Percentiles rank a stretch among this genome's conserved stretches.
phyloP scores from a whole-genome alignment of 1,140 invertebrate genomes.

The Drosophila littoralis region DNA sequence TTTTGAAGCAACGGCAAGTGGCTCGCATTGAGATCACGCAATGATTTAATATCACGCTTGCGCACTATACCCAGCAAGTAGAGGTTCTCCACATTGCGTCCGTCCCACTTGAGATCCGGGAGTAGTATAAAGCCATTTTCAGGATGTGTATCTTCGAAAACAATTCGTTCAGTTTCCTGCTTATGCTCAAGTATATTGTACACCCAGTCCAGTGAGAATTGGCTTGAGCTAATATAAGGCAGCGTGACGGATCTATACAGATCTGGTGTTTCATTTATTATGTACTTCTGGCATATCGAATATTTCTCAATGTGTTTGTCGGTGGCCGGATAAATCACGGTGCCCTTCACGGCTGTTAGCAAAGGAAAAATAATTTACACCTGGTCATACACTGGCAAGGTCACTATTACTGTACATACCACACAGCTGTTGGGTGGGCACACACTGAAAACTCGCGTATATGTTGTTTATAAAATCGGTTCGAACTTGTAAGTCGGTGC shows the following conservation, averaged over 20 bases:
- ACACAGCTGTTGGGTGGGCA: conserved; percentile 87
- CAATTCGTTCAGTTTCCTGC: conserved; percentile 93
- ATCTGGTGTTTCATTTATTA: conserved; percentile 94
- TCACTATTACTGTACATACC: conserved; percentile 85
- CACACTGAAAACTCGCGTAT: conserved; percentile 93
- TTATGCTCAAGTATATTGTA: conserved; percentile 97
- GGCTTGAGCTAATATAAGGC: conserved; percentile 89
- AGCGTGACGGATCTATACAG: conserved; percentile 92
- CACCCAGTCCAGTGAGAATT: conserved; percentile 95
- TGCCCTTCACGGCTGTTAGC: conserved; percentile 91
- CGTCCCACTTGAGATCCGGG: conserved; percentile 98
- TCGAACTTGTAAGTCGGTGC: conserved; percentile 87
- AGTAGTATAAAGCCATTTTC: conserved; percentile 94
- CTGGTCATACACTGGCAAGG: neutral
- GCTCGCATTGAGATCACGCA: conserved; percentile 91
- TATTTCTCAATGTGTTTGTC: conserved; percentile 96
- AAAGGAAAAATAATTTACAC: neutral
- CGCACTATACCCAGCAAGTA: conserved; percentile 93
- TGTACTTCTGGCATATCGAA: conserved; percentile 88
- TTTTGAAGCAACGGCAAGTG: conserved; percentile 94
- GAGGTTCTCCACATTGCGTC: conserved; percentile 89
- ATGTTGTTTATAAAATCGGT: conserved; percentile 93
- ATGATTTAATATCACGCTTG: conserved; percentile 90
- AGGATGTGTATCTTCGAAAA: conserved; percentile 92
- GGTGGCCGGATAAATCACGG: conserved; percentile 96